phyloP scores from a whole-genome alignment of 2,113 vertebrate species.

The Trochalopteron elliotii region DNA sequence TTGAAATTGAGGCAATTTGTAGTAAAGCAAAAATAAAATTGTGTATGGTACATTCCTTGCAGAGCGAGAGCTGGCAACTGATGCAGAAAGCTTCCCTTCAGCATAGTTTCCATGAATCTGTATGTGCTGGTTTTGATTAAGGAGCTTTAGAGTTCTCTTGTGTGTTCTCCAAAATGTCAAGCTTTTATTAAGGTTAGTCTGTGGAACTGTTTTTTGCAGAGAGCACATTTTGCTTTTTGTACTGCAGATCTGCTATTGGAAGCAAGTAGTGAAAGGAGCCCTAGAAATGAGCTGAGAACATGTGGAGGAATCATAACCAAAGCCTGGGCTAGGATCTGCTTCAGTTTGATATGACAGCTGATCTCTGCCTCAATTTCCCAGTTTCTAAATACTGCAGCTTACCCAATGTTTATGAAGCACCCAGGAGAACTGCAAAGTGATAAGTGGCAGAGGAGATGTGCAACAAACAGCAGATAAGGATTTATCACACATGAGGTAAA shows the following conservation, averaged over 20 bases:
- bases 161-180: conserved; percentile 30
- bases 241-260: not conserved
- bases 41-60: conserved; percentile 36
- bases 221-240: conserved; percentile 15
- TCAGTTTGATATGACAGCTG: not conserved
- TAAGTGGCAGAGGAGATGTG: not conserved
- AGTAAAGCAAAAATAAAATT: not conserved
- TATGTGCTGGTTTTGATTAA: conserved; percentile 64
- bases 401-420: not conserved
- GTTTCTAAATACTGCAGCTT: not conserved
- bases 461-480: not conserved
- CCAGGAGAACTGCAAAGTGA: not conserved
- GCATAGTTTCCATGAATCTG: conserved; percentile 52
- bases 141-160: conserved; percentile 39
- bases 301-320: not conserved
- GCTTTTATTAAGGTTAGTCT: conserved; percentile 29
- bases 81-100: conserved; percentile 38
- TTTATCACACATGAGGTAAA: not conserved
- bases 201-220: not conserved
- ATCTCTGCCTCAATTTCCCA: not conserved
- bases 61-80: not conserved
- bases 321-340: not conserved
- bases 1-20: not conserved
- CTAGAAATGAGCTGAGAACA: not conserved
- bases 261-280: not conserved